phyloP scores from a whole-genome alignment of 2,113 vertebrate genomes.

The Vanacampus margaritifer region DNA sequence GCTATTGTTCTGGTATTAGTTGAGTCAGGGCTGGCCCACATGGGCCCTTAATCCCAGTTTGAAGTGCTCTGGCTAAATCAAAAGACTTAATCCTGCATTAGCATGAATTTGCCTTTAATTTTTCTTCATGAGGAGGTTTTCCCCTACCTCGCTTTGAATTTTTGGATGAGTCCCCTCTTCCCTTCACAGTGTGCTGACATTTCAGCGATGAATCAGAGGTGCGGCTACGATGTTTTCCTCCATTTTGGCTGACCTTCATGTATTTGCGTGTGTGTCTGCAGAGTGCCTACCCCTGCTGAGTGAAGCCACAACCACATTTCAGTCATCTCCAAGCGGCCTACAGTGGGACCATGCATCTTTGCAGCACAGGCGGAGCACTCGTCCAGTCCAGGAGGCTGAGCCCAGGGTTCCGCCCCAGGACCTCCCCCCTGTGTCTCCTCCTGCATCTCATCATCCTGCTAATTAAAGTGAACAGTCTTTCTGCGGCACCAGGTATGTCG shows the following conservation, averaged over 20 bases:
- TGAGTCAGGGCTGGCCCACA: conserved; percentile 45
- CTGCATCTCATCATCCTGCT: conserved; percentile 56
- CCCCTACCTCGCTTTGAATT: conserved; percentile 17
- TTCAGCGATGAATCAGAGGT: conserved; percentile 33
- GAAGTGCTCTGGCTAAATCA: conserved; percentile 50
- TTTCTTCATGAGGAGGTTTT: conserved; percentile 43
- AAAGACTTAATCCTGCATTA: conserved; percentile 61
- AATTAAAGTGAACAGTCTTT: conserved; percentile 40
- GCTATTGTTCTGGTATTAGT: conserved; percentile 63
- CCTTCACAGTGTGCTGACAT: conserved; percentile 22
- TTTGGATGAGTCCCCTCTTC: conserved; percentile 15
- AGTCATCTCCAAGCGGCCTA: conserved; percentile 30
- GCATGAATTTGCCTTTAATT: conserved; percentile 52
- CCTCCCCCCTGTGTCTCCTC: conserved; percentile 40
- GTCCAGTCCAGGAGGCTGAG: conserved; percentile 40
- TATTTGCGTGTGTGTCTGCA: conserved; percentile 36
- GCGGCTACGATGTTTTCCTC: conserved; percentile 12
- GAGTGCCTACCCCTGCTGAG: conserved; percentile 65
- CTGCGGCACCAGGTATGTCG: conserved; percentile 51
- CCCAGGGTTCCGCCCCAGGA: conserved; percentile 42
- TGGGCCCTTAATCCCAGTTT: conserved; percentile 57
- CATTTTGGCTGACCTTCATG: conserved; percentile 33
- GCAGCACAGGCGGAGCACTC: conserved; percentile 32
- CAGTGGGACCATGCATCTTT: conserved; percentile 53
- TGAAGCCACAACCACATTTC: conserved; percentile 34